Conservation (phyloP, 1,140 invertebrate genomes). For the Bombus waltoni region DNA sequence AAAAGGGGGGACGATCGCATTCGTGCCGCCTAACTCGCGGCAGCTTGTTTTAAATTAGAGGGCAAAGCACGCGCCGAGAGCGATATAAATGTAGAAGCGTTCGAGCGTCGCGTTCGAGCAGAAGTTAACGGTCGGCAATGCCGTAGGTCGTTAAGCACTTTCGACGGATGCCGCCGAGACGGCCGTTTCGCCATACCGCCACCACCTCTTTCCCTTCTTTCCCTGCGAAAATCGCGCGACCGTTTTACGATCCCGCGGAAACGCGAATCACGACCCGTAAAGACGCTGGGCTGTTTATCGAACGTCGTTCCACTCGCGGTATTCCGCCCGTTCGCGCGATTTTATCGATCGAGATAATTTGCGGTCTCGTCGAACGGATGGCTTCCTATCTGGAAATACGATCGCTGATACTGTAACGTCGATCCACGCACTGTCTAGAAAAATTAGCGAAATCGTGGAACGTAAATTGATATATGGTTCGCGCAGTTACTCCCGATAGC, state of each 20-base stretch:
- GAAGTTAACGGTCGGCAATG: slow-evolving; percentile 55
- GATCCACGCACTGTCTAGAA: no score
- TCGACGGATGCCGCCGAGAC: slow-evolving; percentile 37
- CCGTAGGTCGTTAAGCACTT: slow-evolving; percentile 54
- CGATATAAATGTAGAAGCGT: slow-evolving; percentile 27
- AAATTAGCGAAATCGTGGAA: no score
- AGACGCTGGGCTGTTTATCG: slow-evolving; percentile 52
- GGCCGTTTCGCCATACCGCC: not conserved
- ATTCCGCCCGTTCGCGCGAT: slow-evolving; percentile 9
- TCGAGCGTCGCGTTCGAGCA: slow-evolving; percentile 37
- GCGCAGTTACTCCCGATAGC: not conserved
- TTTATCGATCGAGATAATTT: slow-evolving; percentile 52
- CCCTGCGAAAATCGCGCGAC: no score
- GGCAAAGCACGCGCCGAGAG: slow-evolving; percentile 34
- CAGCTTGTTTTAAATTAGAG: slow-evolving; percentile 51
- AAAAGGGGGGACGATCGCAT: not conserved
- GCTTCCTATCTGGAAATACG: not conserved
- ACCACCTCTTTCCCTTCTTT: not conserved
- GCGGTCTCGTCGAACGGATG: not conserved
- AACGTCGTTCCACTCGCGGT: not conserved
- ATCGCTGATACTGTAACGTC: no score
- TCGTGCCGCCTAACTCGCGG: not conserved
- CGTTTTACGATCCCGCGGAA: slow-evolving; percentile 52
- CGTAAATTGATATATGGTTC: no score
- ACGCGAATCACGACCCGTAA: slow-evolving; percentile 50